Percentiles rank a stretch among this genome's conserved stretches.
phyloP scores from a whole-genome alignment of 2,113 vertebrate species.

The Gymnocephalus cernua region DNA sequence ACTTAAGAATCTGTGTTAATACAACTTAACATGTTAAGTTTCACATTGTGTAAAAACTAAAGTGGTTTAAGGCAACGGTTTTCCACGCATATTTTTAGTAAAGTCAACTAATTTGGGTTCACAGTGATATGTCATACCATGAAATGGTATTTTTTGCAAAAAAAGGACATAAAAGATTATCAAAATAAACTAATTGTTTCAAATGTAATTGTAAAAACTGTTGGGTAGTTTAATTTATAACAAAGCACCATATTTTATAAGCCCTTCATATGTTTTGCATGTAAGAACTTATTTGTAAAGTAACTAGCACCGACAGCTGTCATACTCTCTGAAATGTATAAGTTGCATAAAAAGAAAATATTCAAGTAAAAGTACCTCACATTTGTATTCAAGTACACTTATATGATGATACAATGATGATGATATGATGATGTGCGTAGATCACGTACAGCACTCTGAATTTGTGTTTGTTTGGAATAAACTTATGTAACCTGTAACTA shows the following conservation, averaged over 20 bases:
- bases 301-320: no score
- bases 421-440: background rate
- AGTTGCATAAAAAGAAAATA: background rate
- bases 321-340: background rate
- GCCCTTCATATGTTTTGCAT: background rate
- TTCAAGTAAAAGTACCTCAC: background rate
- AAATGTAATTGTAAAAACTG: background rate
- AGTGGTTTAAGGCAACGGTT: no score
- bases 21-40: no score
- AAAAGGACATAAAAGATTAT: background rate
- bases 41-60: no score
- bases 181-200: background rate
- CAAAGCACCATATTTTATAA: background rate
- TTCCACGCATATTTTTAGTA: no score
- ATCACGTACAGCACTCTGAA: background rate
- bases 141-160: no score
- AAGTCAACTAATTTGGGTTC: no score
- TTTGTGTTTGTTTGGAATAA: constrained; percentile 6
- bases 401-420: background rate
- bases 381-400: background rate
- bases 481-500: constrained; percentile 20
- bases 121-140: no score
- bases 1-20: no score
- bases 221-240: background rate
- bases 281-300: background rate